A percentile compares a stretch with the other conserved stretches of the same genome.
Evolutionary conservation across 2,888 invertebrate species (phyloP).

Genomic region (Macrostomum cliftonense): DNA sequence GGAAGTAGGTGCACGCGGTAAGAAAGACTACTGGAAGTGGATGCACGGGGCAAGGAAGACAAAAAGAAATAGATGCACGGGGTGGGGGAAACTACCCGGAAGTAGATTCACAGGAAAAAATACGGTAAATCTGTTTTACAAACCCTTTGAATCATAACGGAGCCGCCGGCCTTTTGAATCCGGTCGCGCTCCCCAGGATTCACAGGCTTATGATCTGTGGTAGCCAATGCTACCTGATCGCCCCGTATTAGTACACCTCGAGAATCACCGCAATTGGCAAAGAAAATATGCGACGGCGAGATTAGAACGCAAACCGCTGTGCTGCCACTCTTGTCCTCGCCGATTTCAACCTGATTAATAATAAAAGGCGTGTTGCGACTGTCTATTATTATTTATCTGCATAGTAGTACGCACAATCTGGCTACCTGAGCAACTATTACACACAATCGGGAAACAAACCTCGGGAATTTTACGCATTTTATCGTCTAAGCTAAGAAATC

Average conservation of each 20-base stretch:
- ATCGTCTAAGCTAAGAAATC: constrained; percentile 54
- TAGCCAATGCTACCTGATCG: constrained; percentile 60
- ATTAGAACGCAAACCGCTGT: constrained; percentile 91
- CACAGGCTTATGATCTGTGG: constrained; percentile 68
- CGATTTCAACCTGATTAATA: constrained; percentile 42
- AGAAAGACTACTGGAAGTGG: no score
- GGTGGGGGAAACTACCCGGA: no score
- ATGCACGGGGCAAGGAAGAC: no score
- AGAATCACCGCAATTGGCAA: constrained; percentile 46
- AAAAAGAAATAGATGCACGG: no score
- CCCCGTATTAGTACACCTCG: constrained; percentile 70
- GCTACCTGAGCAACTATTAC: no score
- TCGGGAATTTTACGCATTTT: constrained; percentile 44
- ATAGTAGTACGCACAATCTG: no score
- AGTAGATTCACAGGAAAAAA: no score
- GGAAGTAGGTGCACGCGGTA: no score
- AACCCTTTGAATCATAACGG: constrained; percentile 82
- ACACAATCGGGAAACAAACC: no score
- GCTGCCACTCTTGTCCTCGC: constrained; percentile 82
- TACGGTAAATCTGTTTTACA: no score
- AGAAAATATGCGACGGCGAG: constrained; percentile 53
- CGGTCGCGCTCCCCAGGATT: constrained; percentile 62
- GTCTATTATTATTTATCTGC: no score
- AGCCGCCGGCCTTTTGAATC: constrained; percentile 82
- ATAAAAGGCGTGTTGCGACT: no score